Evolutionary conservation across 2,888 invertebrate genomes (phyloP), one percentile per base, ranked within the genome.

Genomic region (Cephus nigrinus): DNA sequence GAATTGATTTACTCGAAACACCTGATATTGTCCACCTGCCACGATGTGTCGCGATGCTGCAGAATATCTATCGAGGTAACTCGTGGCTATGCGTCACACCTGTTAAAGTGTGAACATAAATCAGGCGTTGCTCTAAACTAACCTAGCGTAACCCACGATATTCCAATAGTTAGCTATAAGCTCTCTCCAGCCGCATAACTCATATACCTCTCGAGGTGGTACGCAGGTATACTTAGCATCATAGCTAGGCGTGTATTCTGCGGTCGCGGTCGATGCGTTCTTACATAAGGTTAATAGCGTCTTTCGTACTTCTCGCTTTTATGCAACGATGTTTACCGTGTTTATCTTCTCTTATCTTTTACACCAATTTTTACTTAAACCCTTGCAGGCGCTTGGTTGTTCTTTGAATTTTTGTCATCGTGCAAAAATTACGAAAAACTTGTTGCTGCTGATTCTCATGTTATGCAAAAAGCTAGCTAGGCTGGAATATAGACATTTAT

Each of bases 51-150:
- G 71, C 75, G 75, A 78, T 73, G 75, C 72, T 75, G 75, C 78
- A 73, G 75, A 75, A 78, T 78, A 75, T 71, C 71, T 23, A 33
- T 68, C 72, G 68, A 36, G 73, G 76, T 76, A 73, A 78, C 78
- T 78, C 75, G 75, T 72, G 78, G 78, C 78, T 72, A 35, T 76
- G 78, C 78, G 78, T 78, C 76, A 76, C 78, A 78, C 78, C 78
- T 78, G 75, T 78, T 78, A 78, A 78, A 78, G 76, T 74, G 78
- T 76, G 76, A 73, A 74, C 78, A 78, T 78, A 78, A 78, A 76
- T 78, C 78, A 78, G 78, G 36, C 73, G 76, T 76, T 76, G 76
- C 73, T 78, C 78, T 76, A 78, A 76, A 78, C 78, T 78, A 76
- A 78, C 78, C 73, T 76, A 76, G 76, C 78, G 76, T 73, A 78